Evolutionary conservation across 1,140 invertebrate species (phyloP).

Genomic region (Tetramorium parvispinum): DNA sequence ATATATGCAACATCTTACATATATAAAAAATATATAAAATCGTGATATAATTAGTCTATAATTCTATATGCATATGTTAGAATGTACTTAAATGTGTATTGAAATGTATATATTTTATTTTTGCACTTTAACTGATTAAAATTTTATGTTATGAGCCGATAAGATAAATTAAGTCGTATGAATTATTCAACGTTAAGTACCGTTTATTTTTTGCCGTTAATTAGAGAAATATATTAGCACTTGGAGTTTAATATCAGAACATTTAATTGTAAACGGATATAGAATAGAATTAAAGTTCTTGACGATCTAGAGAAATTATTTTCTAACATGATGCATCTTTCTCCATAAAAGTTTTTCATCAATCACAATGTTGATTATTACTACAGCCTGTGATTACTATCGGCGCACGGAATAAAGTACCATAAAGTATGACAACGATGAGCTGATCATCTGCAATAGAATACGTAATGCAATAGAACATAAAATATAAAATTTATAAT

Average conservation of each 20-base stretch:
- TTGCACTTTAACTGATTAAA: neutral
- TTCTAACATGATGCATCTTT: neutral
- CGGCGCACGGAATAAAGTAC: conserved; percentile 24
- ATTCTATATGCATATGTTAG: no score
- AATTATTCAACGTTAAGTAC: neutral
- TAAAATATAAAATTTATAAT: conserved; percentile 5
- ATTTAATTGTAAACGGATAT: neutral
- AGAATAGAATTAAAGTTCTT: neutral
- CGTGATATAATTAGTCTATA: no score
- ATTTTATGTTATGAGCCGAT: neutral
- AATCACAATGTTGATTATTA: neutral
- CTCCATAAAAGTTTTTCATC: neutral
- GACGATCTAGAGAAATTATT: neutral
- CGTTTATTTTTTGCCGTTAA: conserved; percentile 18
- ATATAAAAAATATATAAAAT: neutral
- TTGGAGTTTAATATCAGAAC: neutral
- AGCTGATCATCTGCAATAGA: conserved; percentile 27
- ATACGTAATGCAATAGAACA: conserved; percentile 11
- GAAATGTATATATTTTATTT: neutral
- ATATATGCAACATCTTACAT: neutral
- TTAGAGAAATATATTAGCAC: neutral
- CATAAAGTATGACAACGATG: conserved; percentile 50
- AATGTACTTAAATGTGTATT: no score
- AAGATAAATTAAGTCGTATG: neutral
- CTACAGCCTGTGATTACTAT: neutral